phyloP scores from a whole-genome alignment of 2,888 invertebrate genomes.

The Clitarchus hookeri region DNA sequence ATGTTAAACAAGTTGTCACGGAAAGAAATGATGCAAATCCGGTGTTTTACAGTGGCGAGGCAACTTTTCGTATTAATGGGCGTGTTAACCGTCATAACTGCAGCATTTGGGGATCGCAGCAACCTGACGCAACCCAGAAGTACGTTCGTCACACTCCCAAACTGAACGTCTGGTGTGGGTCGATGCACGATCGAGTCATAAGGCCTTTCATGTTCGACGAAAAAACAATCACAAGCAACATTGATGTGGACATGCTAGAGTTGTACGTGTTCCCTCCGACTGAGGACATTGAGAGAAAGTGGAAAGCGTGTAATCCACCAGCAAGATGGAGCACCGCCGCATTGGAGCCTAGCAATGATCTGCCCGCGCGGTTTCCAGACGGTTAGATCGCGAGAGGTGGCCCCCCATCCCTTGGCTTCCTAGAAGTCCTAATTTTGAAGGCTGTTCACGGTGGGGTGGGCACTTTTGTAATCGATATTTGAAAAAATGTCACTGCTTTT shows the following conservation, averaged over 20 bases:
- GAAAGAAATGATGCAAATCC: background rate
- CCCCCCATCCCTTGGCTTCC: too few relatives aligned
- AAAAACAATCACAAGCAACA: background rate
- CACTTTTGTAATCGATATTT: too few relatives aligned
- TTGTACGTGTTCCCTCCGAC: too few relatives aligned
- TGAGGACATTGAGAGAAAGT: too few relatives aligned
- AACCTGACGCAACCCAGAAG: background rate
- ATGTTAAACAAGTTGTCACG: background rate
- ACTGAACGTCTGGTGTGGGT: background rate
- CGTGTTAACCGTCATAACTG: background rate
- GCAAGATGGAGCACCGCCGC: too few relatives aligned
- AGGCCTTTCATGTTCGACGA: background rate
- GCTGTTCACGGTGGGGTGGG: too few relatives aligned
- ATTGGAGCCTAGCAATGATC: too few relatives aligned
- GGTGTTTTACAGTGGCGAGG: background rate
- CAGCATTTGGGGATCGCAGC: background rate
- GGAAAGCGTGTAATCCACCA: too few relatives aligned
- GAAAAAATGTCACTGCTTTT: too few relatives aligned
- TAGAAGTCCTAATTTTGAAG: too few relatives aligned
- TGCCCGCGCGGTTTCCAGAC: too few relatives aligned
- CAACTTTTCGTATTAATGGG: background rate
- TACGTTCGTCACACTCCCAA: slow-evolving; percentile 6
- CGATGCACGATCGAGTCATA: background rate
- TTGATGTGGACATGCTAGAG: background rate
- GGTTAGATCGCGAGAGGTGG: too few relatives aligned